phyloP scores from a whole-genome alignment of 2,113 vertebrate species.

The Dicaeum eximium region DNA sequence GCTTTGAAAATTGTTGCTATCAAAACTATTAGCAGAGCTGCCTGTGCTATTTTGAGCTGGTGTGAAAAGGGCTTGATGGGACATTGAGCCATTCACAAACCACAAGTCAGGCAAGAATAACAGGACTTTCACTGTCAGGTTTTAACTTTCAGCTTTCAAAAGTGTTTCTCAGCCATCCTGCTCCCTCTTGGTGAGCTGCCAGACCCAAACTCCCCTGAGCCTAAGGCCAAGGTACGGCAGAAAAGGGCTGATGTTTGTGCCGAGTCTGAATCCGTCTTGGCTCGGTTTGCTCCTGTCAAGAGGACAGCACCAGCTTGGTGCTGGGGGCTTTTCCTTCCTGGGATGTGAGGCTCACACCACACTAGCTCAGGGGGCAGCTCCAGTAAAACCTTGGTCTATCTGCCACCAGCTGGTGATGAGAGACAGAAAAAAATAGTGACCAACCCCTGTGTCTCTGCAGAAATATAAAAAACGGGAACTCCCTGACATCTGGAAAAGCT shows the following conservation, averaged over 20 bases:
- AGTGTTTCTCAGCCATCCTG: background rate
- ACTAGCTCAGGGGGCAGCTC: background rate
- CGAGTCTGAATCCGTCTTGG: background rate
- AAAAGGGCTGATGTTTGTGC: background rate
- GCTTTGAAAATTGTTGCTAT: constrained; percentile 36
- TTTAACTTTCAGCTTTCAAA: background rate
- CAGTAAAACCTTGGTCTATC: background rate
- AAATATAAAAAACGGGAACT: background rate
- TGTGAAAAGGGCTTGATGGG: background rate
- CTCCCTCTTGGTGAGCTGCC: background rate
- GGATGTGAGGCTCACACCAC: background rate
- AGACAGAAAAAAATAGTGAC: background rate
- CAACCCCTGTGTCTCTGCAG: background rate
- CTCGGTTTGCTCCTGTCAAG: background rate
- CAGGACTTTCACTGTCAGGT: background rate
- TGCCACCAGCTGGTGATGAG: background rate
- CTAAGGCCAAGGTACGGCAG: background rate
- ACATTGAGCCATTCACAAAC: background rate
- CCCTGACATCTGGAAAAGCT: background rate
- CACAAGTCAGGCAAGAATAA: background rate
- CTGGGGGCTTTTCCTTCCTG: background rate
- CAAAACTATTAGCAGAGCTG: background rate
- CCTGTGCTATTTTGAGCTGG: constrained; percentile 2
- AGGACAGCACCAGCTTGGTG: background rate
- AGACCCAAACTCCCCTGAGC: background rate